Conservation (phyloP, 2,113 vertebrate species). For the Phalacrocorax brasilianus region DNA sequence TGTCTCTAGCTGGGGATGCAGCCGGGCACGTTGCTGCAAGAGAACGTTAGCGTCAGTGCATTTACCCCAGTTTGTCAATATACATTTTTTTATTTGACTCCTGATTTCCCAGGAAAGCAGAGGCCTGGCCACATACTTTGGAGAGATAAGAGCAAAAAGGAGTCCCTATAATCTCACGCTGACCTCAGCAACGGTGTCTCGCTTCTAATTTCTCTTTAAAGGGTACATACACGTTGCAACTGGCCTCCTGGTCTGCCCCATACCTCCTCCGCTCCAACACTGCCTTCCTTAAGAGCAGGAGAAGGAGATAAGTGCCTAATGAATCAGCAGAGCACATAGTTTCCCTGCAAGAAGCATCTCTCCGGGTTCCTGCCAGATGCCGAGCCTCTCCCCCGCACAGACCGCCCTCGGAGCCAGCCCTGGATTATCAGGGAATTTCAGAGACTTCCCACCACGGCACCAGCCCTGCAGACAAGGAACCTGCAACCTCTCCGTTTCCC, state of each 20-base stretch:
- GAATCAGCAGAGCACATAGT: not conserved
- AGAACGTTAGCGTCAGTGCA: accelerated
- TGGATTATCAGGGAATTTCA: not conserved
- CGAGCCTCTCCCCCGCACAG: not conserved
- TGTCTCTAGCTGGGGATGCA: not conserved
- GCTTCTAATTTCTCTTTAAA: not conserved
- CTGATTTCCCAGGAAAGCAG: not conserved
- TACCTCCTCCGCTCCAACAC: not conserved
- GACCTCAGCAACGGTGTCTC: not conserved
- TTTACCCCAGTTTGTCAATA: not conserved
- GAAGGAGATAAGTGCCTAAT: conserved; percentile 11
- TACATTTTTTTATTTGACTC: not conserved
- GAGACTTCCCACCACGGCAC: not conserved
- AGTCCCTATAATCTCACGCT: not conserved
- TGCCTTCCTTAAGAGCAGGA: not conserved
- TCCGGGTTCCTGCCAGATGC: not conserved
- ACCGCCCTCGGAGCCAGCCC: not conserved
- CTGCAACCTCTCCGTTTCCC: not conserved
- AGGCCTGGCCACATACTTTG: not conserved
- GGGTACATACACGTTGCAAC: not conserved
- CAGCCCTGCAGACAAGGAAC: not conserved
- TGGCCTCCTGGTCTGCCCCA: accelerated
- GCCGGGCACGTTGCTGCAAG: not conserved
- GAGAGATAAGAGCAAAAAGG: not conserved
- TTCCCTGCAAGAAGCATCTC: not conserved